Conservation (phyloP, 1,140 invertebrate genomes). For the Lasioglossum baleicum region DNA sequence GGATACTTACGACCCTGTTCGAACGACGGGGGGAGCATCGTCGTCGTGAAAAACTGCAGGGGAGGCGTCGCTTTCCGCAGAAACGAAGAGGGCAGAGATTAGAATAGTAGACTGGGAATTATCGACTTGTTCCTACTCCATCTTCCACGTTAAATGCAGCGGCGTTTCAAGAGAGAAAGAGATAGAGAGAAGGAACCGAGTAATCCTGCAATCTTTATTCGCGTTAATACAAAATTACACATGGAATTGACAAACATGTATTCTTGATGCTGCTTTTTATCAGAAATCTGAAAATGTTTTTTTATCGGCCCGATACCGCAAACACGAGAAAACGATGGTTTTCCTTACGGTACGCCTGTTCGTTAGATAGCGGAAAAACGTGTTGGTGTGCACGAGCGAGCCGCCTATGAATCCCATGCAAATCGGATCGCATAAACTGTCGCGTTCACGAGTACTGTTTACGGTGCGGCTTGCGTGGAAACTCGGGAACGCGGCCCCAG, state of each 20-base stretch:
- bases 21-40: background rate
- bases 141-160: background rate
- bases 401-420: slow-evolving; percentile 10
- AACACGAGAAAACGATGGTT: too few relatives aligned
- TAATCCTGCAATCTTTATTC: too few relatives aligned
- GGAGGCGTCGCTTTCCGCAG: background rate
- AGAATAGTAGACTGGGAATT: background rate
- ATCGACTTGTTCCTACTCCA: background rate
- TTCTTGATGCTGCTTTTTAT: too few relatives aligned
- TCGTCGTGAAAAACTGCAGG: background rate
- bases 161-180: too few relatives aligned
- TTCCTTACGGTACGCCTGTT: too few relatives aligned
- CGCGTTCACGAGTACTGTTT: slow-evolving; percentile 1
- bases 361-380: background rate
- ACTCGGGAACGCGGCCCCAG: background rate
- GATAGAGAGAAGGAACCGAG: too few relatives aligned
- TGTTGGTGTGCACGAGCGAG: background rate
- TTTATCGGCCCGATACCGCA: too few relatives aligned
- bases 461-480: background rate
- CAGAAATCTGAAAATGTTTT: too few relatives aligned
- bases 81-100: background rate
- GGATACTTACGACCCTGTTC: slow-evolving; percentile 3
- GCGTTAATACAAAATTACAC: too few relatives aligned
- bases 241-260: too few relatives aligned
- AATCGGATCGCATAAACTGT: slow-evolving; percentile 34